phyloP scores from a whole-genome alignment of 2,113 vertebrate species.

The Xiphophorus couchianus region DNA sequence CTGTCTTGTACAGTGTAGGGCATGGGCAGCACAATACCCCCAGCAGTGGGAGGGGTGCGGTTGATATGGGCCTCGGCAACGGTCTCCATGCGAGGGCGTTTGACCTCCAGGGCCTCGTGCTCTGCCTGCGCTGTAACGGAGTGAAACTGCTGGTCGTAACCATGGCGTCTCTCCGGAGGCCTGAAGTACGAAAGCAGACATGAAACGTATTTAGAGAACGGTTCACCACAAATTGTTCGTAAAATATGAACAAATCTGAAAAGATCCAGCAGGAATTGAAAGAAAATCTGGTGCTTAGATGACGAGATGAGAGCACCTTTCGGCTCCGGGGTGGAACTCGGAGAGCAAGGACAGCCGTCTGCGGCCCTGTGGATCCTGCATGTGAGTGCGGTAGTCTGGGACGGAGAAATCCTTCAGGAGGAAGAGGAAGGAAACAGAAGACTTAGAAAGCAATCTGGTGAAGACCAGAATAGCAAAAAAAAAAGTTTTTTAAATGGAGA shows the following conservation, averaged over 20 bases:
- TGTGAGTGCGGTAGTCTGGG: slow-evolving; percentile 91
- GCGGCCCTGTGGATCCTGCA: slow-evolving; percentile 91
- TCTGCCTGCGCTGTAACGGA: slow-evolving; percentile 83
- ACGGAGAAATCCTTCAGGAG: slow-evolving; percentile 88
- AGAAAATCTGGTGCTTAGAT: background rate
- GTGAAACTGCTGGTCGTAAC: slow-evolving; percentile 93
- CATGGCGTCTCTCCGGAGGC: slow-evolving; percentile 94
- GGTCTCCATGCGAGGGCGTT: slow-evolving; percentile 92
- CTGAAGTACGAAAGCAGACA: slow-evolving; percentile 65
- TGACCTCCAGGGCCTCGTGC: slow-evolving; percentile 89
- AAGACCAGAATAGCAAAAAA: background rate
- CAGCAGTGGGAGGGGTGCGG: slow-evolving; percentile 77
- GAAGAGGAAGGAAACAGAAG: slow-evolving; percentile 6
- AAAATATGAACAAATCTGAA: background rate
- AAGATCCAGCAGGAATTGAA: background rate
- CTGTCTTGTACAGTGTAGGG: slow-evolving; percentile 89
- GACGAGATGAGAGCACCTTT: slow-evolving; percentile 82
- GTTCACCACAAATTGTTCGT: background rate
- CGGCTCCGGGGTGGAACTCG: slow-evolving; percentile 94
- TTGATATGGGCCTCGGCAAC: slow-evolving; percentile 88
- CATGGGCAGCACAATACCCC: slow-evolving; percentile 82
- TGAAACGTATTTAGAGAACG: background rate
- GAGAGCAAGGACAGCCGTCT: slow-evolving; percentile 94
- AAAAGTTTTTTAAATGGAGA: background rate
- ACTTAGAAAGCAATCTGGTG: background rate